A percentile compares a stretch with the other conserved stretches of the same genome.
Conservation (phyloP, 2,888 invertebrate species). For the Allacma fusca region DNA sequence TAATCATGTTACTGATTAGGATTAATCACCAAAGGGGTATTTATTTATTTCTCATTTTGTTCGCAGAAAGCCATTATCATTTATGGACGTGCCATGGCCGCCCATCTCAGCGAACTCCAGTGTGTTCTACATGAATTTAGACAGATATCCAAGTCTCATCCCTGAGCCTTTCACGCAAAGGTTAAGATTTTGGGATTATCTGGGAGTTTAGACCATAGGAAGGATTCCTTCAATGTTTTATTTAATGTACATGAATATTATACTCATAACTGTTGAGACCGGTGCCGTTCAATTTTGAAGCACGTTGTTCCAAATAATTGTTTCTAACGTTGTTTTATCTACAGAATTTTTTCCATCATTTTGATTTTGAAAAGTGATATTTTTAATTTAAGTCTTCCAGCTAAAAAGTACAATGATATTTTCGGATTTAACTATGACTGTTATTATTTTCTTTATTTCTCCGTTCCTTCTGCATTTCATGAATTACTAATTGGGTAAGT, state of each 20-base stretch:
- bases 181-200: slow-evolving; percentile 58
- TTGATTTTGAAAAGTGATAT: too few species aligned
- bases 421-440: too few species aligned
- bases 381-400: too few species aligned
- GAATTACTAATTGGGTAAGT: too few species aligned
- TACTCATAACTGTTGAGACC: background rate
- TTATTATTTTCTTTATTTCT: too few species aligned
- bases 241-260: background rate
- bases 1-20: too few species aligned
- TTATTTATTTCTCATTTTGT: background rate
- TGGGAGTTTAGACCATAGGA: slow-evolving; percentile 33
- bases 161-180: slow-evolving; percentile 58
- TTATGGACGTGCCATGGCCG: slow-evolving; percentile 54
- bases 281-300: background rate
- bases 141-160: slow-evolving; percentile 52
- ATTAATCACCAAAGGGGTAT: too few species aligned
- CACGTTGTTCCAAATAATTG: too few species aligned
- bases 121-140: slow-evolving; percentile 57
- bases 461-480: too few species aligned
- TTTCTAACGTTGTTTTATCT: too few species aligned
- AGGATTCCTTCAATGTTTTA: background rate
- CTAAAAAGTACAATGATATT: too few species aligned
- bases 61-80: slow-evolving; percentile 50
- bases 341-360: too few species aligned
- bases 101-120: slow-evolving; percentile 52